A percentile compares a stretch with the other conserved stretches of the same genome.
Conservation (phyloP, 1,140 invertebrate species). For the Drosophila bifasciata region DNA sequence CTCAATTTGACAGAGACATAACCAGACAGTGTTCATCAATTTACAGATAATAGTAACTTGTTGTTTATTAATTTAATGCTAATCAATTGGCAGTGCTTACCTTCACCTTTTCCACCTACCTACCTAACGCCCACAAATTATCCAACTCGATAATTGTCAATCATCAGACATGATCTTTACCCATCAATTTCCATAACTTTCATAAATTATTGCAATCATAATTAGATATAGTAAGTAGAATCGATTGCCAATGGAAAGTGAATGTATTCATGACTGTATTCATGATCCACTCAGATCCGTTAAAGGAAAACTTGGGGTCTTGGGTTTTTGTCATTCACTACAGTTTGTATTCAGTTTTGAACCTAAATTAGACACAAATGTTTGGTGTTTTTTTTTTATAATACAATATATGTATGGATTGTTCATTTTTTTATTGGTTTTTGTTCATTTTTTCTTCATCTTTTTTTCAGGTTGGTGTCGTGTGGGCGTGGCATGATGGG, state of each 20-base stretch:
- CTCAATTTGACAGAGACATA: conserved; percentile 10
- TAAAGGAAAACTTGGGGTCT: conserved; percentile 1
- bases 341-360: conserved; percentile 73
- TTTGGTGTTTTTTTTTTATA: conserved; percentile 54
- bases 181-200: conserved; percentile 47
- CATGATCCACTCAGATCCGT: background rate
- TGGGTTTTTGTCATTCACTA: conserved; percentile 78
- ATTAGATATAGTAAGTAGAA: conserved; percentile 19
- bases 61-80: conserved; percentile 19
- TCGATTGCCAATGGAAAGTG: conserved; percentile 16
- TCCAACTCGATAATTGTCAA: conserved; percentile 39
- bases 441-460: conserved; percentile 42
- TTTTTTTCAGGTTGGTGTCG: conserved; percentile 48
- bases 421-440: conserved; percentile 46
- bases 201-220: conserved; percentile 18
- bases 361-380: conserved; percentile 72
- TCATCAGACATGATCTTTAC: conserved; percentile 20
- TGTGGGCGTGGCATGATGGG: conserved; percentile 69
- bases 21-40: conserved; percentile 19
- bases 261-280: conserved; percentile 10
- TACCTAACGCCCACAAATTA: conserved; percentile 47
- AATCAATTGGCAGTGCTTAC: conserved; percentile 35
- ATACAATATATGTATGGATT: conserved; percentile 17
- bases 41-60: conserved; percentile 13
- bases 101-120: conserved; percentile 45